A percentile compares a stretch with the other conserved stretches of the same genome.
Evolutionary conservation across 2,113 vertebrate genomes (phyloP).

Genomic region (Aegithalos caudatus): DNA sequence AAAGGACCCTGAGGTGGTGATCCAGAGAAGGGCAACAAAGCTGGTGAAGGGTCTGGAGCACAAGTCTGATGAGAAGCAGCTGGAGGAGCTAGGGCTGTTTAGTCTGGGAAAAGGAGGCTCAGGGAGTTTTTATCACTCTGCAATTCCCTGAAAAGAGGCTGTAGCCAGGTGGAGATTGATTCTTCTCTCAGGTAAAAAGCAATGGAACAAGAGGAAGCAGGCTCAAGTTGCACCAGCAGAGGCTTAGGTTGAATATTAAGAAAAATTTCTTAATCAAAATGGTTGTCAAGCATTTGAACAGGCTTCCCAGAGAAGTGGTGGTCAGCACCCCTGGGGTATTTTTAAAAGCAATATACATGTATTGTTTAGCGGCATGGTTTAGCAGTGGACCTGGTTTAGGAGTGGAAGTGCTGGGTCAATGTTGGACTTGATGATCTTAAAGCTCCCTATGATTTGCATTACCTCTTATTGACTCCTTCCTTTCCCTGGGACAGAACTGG

Average conservation of each 20-base stretch:
- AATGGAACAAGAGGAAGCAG: not conserved
- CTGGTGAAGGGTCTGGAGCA: not conserved
- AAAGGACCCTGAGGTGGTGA: not conserved
- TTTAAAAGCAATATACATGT: not conserved
- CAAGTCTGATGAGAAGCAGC: not conserved
- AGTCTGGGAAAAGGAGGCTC: not conserved
- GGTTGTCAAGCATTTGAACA: not conserved
- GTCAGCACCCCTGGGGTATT: not conserved
- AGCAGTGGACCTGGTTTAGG: not conserved
- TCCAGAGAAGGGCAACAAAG: not conserved
- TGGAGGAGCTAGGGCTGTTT: not conserved
- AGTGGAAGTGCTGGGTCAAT: not conserved
- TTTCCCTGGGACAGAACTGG: not conserved
- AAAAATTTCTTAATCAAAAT: not conserved
- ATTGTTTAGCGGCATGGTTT: not conserved
- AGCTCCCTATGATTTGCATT: not conserved
- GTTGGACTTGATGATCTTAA: not conserved
- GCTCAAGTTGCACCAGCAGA: not conserved
- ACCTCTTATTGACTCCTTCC: not conserved
- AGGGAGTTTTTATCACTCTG: not conserved
- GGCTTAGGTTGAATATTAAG: not conserved
- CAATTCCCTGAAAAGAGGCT: not conserved
- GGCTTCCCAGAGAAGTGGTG: not conserved
- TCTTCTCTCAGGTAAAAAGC: not conserved
- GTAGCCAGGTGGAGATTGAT: not conserved